phyloP scores from a whole-genome alignment of 2,888 invertebrate genomes.

The Poecilus cupreus region DNA sequence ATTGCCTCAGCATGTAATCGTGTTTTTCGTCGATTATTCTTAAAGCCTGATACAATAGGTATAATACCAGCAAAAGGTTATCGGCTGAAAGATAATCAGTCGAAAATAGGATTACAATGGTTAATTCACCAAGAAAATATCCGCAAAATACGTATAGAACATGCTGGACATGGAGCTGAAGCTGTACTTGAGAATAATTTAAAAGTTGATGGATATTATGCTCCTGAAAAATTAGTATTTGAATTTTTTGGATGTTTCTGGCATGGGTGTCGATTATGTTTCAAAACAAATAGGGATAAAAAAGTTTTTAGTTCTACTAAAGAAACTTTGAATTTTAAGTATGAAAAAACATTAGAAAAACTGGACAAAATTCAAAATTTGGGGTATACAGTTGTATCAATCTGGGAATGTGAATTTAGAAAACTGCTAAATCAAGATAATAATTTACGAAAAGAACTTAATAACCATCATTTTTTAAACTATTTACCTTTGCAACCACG shows the following conservation, averaged over 20 bases:
- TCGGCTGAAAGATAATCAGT: slow-evolving; percentile 58
- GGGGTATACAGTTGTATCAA: not conserved
- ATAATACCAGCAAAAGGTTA: slow-evolving; percentile 65
- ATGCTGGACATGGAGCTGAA: not conserved
- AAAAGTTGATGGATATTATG: slow-evolving; percentile 27
- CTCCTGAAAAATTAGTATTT: not conserved
- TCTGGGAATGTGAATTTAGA: slow-evolving; percentile 27
- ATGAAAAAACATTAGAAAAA: slow-evolving; percentile 7
- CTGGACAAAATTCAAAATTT: not conserved
- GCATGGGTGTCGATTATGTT: not conserved
- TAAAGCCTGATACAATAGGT: slow-evolving; percentile 64
- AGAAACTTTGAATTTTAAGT: not conserved
- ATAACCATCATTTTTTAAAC: not conserved
- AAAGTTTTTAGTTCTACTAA: not conserved
- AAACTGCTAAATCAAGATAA: not conserved
- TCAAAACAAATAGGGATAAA: not conserved
- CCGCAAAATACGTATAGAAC: not conserved
- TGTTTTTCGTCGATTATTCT: slow-evolving; percentile 63
- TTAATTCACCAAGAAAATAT: slow-evolving; percentile 13
- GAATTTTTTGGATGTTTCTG: too few relatives aligned
- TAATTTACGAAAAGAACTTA: not conserved
- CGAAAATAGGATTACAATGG: slow-evolving; percentile 21
- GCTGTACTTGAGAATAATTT: too few relatives aligned
- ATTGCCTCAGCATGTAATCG: slow-evolving; percentile 64
- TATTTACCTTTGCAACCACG: slow-evolving; percentile 7